Conservation (phyloP, 2,888 invertebrate genomes). For the Caenorhabditis sp. region DNA sequence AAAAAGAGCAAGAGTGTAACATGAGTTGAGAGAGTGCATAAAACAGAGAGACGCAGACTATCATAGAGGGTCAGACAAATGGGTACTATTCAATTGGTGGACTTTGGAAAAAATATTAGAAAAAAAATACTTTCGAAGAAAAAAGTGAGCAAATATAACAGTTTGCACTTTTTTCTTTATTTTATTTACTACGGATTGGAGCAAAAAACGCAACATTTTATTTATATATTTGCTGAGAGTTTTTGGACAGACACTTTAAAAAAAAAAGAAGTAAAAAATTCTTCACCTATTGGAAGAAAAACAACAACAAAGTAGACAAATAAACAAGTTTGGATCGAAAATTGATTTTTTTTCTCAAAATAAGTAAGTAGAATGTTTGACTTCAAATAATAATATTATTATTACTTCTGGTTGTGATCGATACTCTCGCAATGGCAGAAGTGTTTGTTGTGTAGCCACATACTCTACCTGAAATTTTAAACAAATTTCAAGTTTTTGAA, state of each 20-base stretch:
- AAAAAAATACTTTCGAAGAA: conserved; percentile 28
- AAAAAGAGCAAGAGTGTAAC: conserved; percentile 7
- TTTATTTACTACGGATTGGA: conserved; percentile 11
- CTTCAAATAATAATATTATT: no score
- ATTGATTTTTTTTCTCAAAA: neutral
- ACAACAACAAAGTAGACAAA: neutral
- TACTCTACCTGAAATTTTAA: no score
- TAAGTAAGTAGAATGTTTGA: neutral
- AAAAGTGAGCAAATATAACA: conserved; percentile 6
- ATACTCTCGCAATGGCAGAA: no score
- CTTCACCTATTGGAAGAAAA: no score
- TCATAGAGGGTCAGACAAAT: neutral
- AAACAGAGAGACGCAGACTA: neutral
- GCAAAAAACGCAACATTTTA: conserved; percentile 23
- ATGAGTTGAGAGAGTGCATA: neutral
- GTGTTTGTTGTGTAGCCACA: no score
- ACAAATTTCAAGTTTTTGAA: no score
- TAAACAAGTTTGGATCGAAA: neutral
- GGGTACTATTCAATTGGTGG: neutral
- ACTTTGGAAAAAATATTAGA: neutral
- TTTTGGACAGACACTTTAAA: conserved; percentile 13
- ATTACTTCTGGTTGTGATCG: no score
- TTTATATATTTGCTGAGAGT: conserved; percentile 5
- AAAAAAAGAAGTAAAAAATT: neutral
- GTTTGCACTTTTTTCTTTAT: neutral